Conservation (phyloP, 2,113 vertebrate species). For the Brienomyrus longianalis region DNA sequence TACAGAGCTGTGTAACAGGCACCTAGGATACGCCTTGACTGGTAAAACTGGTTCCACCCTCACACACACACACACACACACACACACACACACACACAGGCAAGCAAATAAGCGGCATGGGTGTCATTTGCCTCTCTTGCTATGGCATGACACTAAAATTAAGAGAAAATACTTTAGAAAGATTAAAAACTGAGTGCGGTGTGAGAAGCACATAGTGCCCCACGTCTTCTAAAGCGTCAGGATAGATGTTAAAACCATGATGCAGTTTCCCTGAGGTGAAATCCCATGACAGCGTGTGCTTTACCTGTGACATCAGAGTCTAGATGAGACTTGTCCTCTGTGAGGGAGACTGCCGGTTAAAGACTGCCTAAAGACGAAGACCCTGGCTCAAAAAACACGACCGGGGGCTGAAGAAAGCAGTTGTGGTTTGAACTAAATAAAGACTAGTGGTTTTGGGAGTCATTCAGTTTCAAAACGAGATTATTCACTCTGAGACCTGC, state of each 20-base stretch:
- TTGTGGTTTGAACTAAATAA: not conserved
- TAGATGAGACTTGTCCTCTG: not conserved
- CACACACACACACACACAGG: not conserved
- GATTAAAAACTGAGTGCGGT: not conserved
- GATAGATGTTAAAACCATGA: not conserved
- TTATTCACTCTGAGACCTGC: not conserved
- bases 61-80: not conserved
- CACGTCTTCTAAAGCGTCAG: not conserved
- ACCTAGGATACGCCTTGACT: not conserved
- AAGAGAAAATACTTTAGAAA: not conserved
- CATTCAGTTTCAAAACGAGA: not conserved
- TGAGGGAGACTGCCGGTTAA: not conserved
- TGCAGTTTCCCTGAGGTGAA: not conserved
- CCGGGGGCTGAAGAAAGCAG: not conserved
- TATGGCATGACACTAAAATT: not conserved
- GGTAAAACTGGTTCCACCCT: not conserved
- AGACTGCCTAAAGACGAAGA: not conserved
- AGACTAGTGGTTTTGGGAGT: not conserved
- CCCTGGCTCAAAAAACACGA: not conserved
- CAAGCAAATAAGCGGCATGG: not conserved
- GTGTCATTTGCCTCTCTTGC: slow-evolving; percentile 27
- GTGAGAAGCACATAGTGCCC: not conserved
- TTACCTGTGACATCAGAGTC: not conserved
- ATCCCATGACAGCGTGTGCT: not conserved
- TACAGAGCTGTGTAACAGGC: not conserved